Conservation (phyloP, 2,113 vertebrate species). For the Willisornis vidua region DNA sequence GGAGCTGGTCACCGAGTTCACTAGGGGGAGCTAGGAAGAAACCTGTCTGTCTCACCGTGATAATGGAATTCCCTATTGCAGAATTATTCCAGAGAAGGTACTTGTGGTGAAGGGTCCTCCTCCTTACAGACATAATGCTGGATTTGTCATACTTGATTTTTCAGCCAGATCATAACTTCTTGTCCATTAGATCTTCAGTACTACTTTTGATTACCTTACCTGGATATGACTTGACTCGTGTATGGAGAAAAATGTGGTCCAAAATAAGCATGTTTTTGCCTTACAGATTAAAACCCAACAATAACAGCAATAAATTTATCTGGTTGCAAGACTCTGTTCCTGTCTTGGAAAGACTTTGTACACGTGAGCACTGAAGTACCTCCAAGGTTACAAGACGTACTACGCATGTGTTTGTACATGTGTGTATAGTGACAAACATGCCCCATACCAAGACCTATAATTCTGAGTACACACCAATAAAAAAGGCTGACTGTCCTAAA, state of each 20-base stretch:
- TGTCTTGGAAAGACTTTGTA: background rate
- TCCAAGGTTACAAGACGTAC: fast-evolving
- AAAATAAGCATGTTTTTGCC: background rate
- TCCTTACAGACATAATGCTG: background rate
- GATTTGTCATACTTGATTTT: background rate
- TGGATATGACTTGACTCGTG: background rate
- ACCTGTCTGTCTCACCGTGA: background rate
- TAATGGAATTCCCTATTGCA: background rate
- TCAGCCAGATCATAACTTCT: background rate
- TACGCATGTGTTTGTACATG: fast-evolving
- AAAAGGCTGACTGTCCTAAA: background rate
- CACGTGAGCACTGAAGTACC: background rate
- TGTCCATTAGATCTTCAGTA: background rate
- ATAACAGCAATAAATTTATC: background rate
- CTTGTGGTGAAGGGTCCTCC: background rate
- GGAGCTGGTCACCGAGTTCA: constrained; percentile 1
- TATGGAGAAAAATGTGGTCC: background rate
- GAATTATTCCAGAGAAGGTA: background rate
- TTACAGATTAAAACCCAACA: background rate
- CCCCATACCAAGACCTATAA: background rate
- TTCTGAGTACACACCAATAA: background rate
- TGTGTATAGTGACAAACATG: background rate
- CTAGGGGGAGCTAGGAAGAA: constrained; percentile 68
- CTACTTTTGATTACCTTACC: background rate
- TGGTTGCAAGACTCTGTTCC: background rate